Evolutionary conservation across 53 echinoderm and acorn worm species (phyloP), one percentile per base, ranked within the genome.

Genomic region (Stichopus horrens): DNA sequence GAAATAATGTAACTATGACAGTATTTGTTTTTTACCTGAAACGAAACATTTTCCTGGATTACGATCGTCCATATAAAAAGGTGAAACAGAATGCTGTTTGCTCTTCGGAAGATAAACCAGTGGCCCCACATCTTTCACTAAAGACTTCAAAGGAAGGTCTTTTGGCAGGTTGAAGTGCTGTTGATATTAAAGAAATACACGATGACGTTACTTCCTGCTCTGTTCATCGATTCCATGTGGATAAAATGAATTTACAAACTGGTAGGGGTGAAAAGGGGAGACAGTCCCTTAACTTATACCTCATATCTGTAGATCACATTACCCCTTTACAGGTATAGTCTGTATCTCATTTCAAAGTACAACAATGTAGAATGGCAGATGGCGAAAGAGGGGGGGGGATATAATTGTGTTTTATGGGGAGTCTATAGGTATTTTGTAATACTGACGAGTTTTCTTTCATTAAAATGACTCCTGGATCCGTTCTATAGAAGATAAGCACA

Each of bases 31-130:
- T 37, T 37, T 91, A 96, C 98, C 98, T 37, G 98, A 98, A 90
- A 98, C 92, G 88, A 94, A 98, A 57, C 83, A 93, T 89, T 98
- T 98, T 77, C 90, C 91, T 5, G 98, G 98, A 60, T 98, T 90
- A 8, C 88, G 77, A 71, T 95, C 89, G 7, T 86, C 88, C 95
- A 98, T 96, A 90, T 93, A 96, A 86, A 94, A 98, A 0, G 98
- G 98, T 23, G 98, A 98, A 6, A 93, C 89, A 14, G 94, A 93
- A 58, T 94, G 92, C 80, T 96, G 94, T 73, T 92, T 92, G 73
- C 91, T 86, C 73, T 94, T 92, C 10, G 89, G 87, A 8, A 89
- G 85, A 23, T 93, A 93, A 13, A 93, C 83, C 20, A 92, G 76
- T 55, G 90, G 88, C 0, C 81, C 83, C n/a, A 87, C 73, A 57